Evolutionary conservation across 2,113 vertebrate species (phyloP).

Genomic region (Martes martes): DNA sequence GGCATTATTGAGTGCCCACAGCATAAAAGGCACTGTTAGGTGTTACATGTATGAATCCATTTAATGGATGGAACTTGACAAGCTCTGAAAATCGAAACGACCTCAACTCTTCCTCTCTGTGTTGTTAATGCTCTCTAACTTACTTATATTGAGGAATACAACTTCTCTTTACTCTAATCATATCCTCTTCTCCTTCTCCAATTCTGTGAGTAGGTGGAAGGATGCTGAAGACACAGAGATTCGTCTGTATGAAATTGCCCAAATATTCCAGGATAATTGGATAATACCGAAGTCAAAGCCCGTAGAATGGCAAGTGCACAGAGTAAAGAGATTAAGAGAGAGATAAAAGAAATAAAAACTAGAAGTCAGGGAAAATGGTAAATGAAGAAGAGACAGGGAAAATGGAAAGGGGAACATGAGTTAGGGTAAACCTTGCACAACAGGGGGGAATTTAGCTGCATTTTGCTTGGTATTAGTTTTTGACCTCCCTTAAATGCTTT

Average conservation of each 20-base stretch:
- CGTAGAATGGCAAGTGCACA: background rate
- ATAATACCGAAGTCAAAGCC: background rate
- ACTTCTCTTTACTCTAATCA: background rate
- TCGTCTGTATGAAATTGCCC: background rate
- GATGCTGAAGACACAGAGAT: background rate
- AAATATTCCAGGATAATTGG: background rate
- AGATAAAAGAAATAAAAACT: background rate
- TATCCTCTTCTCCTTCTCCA: background rate
- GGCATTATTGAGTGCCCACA: background rate
- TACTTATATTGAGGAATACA: background rate
- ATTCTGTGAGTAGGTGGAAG: background rate
- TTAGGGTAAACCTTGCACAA: background rate
- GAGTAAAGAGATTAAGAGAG: background rate
- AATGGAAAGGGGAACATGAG: background rate
- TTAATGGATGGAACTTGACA: background rate
- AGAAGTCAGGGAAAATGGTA: background rate
- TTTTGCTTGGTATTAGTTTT: constrained; percentile 63
- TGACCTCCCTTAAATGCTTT: constrained; percentile 67
- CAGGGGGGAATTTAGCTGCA: background rate
- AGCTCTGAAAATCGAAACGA: background rate
- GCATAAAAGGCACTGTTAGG: background rate
- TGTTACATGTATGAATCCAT: background rate
- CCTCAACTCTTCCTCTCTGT: background rate
- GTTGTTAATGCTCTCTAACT: background rate
- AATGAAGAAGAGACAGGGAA: background rate